These are phyloP conservation scores for Steinernema hermaphroditum DNA, from an alignment of 2,888 invertebrate species.

Conservation along the genomic window DNA sequence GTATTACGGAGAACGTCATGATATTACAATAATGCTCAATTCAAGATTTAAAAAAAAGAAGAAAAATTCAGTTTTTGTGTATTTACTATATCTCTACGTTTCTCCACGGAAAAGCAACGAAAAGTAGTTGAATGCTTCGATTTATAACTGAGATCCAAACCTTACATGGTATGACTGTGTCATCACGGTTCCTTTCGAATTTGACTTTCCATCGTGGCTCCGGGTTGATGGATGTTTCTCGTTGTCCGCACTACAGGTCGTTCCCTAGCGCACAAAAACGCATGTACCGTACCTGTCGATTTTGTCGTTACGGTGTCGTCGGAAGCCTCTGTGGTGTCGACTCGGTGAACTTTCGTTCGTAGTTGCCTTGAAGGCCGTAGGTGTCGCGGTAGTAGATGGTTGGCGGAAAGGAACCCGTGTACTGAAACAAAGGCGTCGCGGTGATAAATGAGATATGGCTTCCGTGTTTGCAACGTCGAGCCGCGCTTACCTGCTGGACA, in stretches of 20 bases:
- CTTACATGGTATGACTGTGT: conserved; percentile 51
- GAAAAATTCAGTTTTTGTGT: too few relatives aligned
- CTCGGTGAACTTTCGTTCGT: conserved; percentile 40
- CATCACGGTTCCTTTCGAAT: conserved; percentile 45
- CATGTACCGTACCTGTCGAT: conserved; percentile 51
- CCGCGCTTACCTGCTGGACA: conserved; percentile 25
- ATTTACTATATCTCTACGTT: too few relatives aligned
- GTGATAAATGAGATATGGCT: conserved; percentile 14
- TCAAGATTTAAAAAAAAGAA: too few relatives aligned
- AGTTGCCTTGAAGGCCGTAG: conserved; percentile 42
- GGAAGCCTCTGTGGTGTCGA: conserved; percentile 42
- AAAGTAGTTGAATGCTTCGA: too few relatives aligned
- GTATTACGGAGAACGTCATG: not conserved
- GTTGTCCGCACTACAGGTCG: conserved; percentile 48
- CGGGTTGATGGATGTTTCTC: conserved; percentile 53
- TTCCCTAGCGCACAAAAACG: not conserved
- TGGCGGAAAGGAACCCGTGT: conserved; percentile 61
- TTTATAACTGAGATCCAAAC: too few relatives aligned
- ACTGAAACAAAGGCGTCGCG: conserved; percentile 23
- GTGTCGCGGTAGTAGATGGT: conserved; percentile 64
- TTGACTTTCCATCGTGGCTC: conserved; percentile 46
- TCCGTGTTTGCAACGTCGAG: too few relatives aligned
- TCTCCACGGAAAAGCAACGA: too few relatives aligned
- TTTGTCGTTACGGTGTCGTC: conserved; percentile 51
- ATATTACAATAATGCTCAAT: too few relatives aligned